Percentiles rank a stretch among this genome's conserved stretches.
These are phyloP conservation scores for Oscheius sp. DNA, from an alignment of 1,140 invertebrate species.

Conservation along the genomic window DNA sequence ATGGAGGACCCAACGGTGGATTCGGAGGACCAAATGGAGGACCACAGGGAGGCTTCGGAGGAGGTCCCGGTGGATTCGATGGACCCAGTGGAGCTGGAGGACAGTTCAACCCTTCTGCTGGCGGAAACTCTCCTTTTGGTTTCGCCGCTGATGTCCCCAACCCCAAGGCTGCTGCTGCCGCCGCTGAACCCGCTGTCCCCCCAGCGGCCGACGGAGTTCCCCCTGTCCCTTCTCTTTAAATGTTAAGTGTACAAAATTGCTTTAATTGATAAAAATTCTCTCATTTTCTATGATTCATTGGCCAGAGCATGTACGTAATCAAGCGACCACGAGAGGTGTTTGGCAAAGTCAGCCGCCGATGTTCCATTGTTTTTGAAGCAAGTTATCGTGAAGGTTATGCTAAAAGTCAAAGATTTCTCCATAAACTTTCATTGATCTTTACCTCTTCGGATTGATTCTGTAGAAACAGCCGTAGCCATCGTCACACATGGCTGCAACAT, in stretches of 20 bases:
- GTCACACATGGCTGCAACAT: constrained; percentile 24
- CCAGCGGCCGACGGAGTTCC: neutral
- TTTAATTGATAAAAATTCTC: too few relatives aligned
- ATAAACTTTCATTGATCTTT: neutral
- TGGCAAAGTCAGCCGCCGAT: neutral
- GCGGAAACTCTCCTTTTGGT: neutral
- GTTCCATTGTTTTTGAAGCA: neutral
- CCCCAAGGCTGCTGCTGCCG: neutral
- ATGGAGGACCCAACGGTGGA: neutral
- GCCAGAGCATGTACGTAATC: constrained; percentile 15
- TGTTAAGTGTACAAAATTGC: neutral
- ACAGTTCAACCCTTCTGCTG: neutral
- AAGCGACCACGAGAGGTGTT: constrained; percentile 15
- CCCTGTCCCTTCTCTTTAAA: neutral
- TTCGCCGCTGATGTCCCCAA: constrained; percentile 1
- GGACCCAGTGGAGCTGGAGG: neutral
- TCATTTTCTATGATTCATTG: too few relatives aligned
- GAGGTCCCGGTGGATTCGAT: neutral
- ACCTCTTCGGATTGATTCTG: constrained; percentile 9
- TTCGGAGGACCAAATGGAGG: neutral
- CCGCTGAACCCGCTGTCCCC: neutral
- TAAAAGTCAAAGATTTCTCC: neutral
- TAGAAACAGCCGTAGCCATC: constrained; percentile 20
- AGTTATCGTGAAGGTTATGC: constrained; percentile 16
- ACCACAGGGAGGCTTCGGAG: neutral